Base-by-base conservation (phyloP, 1,140 invertebrate genomes). In the Acromyrmex echinatior region DNA sequence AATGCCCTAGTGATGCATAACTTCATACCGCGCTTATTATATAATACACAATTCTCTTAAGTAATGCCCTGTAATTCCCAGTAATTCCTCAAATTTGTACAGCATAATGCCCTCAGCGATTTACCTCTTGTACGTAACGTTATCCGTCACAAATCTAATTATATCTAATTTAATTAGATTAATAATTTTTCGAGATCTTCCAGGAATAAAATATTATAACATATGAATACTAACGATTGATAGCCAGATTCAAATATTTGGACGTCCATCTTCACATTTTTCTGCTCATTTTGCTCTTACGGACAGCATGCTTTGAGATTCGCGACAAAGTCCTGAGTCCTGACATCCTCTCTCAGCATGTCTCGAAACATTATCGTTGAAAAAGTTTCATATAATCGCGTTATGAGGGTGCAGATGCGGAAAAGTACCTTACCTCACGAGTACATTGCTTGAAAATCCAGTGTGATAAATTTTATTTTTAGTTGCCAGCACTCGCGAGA, bases 321-420 rank as follows among this genome's bases (percentile, higher is more conserved):
- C 35, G 77, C 5, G 28, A 51, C 60, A 9, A 79, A 31, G 25
- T 9, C 12, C 10, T 66, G 18, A 66, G 16, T 14, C 12, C 2
- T 66, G 18, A 66, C 77, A 60, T 16, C 5, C 60, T 65, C 12
- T 66, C 45, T 12, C 60, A 51, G 25, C 45, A 31, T 25, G 60
- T 65, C 60, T 21, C 45, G 39, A 49, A 66, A 65, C 62, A 66
- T 79, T 25, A 66, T 79, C 60, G 18, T 79, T 16, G 60, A 51
- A 79, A 51, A 79, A 79, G 25, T 79, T 66, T 66, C 60, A 31
- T 25, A 66, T 79, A 79, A 79, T 79, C 77, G 58, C 60, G 77
- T 79, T 79, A 79, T 18, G 45, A 16, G 39, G 12, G 60, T 45
- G 45, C 60, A 31, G 56, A 45, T 79, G 39, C 25, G 60, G 21